Base-by-base conservation (phyloP, 2,888 invertebrate genomes). In the Dolichopus griseipennis region DNA sequence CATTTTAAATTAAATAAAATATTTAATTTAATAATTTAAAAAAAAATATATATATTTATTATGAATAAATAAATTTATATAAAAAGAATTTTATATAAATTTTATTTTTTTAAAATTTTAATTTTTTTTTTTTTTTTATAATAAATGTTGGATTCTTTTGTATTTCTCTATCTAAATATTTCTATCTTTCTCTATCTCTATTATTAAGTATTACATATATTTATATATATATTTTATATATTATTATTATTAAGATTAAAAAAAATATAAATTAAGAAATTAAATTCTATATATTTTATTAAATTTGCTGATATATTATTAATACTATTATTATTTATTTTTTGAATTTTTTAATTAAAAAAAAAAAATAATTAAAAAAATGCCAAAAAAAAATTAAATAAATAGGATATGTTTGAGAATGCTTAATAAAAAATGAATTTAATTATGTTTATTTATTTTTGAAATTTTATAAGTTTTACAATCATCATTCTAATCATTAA, bases 151-250 rank as follows among this genome's bases (percentile, higher is more conserved):
- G 43, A 65, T 67, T 65, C 68, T 68, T 71, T 71, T 70, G 72
- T 41, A 69, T 72, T n/a, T n/a, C n/a, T 70, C 73, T 71, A 71
- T 73, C 72, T 72, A 69, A 71, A 74, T 74, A 74, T 73, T 73
- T 71, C 72, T 71, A 10, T 62, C 52, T 22, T 15, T 61, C 64
- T 20, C n/a, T 67, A 20, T 67, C 21, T 41, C 62, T 15, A 33
- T 62, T 21, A 27, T 20, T 41, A 41, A 12, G n/a, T 12, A 15
- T 6, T 41, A 41, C n/a, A n/a, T 41, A 41, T 41, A 41, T 41
- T 12, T 41, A 41, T 41, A 71, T 72, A 71, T 72, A 70, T 70
- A 71, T 66, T 69, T 70, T 37, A n/a, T n/a, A n/a, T n/a, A n/a
- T n/a, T n/a, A n/a, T n/a, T n/a, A n/a, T n/a, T 41, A 65, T 22